Evolutionary conservation across 2,797 vertebrate genomes (phyloP).

Genomic region (Acropternis orthonyx): DNA sequence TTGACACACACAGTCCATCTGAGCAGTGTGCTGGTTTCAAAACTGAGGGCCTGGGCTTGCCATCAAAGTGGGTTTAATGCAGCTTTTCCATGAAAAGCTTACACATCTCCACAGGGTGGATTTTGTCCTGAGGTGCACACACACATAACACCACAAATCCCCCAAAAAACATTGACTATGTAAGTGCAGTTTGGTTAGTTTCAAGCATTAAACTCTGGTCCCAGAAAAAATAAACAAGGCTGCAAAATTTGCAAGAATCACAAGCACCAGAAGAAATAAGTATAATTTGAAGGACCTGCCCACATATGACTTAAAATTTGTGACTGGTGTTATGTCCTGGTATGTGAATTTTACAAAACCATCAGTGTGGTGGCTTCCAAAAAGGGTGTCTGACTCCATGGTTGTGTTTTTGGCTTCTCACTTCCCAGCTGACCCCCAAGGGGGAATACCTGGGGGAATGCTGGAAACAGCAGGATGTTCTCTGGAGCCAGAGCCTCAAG

Average conservation of each 20-base stretch:
- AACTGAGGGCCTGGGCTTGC: background rate
- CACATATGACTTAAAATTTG: background rate
- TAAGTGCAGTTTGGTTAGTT: background rate
- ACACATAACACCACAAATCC: background rate
- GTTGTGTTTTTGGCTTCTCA: background rate
- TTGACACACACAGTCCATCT: background rate
- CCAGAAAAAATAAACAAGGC: background rate
- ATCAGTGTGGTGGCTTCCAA: background rate
- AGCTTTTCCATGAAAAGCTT: background rate
- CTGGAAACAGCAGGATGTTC: background rate
- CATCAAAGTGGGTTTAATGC: background rate
- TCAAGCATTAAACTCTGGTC: background rate
- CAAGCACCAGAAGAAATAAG: background rate
- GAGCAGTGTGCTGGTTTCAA: background rate
- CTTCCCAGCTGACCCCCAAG: background rate
- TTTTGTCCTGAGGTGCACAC: background rate
- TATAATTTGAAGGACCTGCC: background rate
- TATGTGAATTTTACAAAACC: background rate
- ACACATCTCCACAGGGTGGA: accelerated
- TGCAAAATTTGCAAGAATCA: background rate
- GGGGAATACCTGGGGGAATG: background rate
- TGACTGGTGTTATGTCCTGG: background rate
- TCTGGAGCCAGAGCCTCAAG: background rate
- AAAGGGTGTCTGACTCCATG: background rate
- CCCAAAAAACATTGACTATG: background rate